Conservation (phyloP, 2,113 vertebrate species). For the Bagarius yarrelli region DNA sequence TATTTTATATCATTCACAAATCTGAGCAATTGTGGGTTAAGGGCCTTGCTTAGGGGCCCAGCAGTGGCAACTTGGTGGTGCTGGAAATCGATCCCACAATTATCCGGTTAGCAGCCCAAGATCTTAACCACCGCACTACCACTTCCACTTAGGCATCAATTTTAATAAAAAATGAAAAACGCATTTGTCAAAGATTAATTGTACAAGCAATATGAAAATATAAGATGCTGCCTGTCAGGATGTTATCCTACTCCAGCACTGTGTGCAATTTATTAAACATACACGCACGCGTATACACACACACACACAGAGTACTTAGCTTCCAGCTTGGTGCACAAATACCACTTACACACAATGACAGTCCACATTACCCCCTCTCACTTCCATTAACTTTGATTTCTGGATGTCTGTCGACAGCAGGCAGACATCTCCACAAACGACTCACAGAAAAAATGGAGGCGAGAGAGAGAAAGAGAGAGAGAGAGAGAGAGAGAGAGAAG, state of each 20-base stretch:
- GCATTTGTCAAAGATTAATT: constrained; percentile 33
- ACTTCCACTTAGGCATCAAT: constrained; percentile 17
- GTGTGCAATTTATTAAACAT: constrained; percentile 38
- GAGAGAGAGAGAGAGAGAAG: constrained; percentile 23
- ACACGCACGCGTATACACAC: not conserved
- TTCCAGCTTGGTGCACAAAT: constrained; percentile 63
- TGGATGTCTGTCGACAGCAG: constrained; percentile 58
- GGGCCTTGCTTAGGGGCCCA: too few relatives aligned
- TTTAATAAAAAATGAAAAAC: constrained; percentile 26
- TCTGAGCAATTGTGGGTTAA: too few relatives aligned
- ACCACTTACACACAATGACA: constrained; percentile 64
- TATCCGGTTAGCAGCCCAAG: too few relatives aligned
- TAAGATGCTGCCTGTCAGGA: constrained; percentile 7
- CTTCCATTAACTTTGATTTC: constrained; percentile 65
- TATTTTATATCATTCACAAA: too few relatives aligned
- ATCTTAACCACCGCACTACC: too few relatives aligned
- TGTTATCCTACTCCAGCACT: constrained; percentile 41
- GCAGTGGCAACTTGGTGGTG: too few relatives aligned
- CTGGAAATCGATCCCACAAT: too few relatives aligned
- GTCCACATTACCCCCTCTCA: constrained; percentile 63
- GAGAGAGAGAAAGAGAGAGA: constrained; percentile 5
- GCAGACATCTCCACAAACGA: constrained; percentile 52
- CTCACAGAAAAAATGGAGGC: constrained; percentile 20
- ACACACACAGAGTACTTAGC: constrained; percentile 30
- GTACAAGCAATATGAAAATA: constrained; percentile 28